phyloP scores from a whole-genome alignment of 2,888 invertebrate genomes.

The Phorcus lineatus region DNA sequence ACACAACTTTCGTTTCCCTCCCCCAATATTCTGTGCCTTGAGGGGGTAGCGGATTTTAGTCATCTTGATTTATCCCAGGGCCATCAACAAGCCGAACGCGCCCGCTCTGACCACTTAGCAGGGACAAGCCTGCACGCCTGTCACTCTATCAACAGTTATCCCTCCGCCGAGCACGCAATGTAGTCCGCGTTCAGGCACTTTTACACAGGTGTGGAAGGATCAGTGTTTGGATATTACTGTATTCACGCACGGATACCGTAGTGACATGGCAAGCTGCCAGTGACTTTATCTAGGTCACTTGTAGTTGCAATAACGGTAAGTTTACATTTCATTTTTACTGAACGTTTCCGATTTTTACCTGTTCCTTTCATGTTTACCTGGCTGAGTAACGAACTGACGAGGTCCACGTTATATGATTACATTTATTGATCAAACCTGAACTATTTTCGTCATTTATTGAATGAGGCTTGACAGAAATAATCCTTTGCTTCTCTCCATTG shows the following conservation, averaged over 20 bases:
- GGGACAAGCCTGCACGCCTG: background rate
- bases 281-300: background rate
- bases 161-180: background rate
- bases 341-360: background rate
- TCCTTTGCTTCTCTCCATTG: background rate
- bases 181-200: background rate
- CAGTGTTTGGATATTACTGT: background rate
- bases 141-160: background rate
- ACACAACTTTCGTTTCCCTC: background rate
- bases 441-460: background rate
- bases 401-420: background rate
- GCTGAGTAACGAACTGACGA: background rate
- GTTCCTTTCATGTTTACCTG: background rate
- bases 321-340: background rate
- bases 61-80: no score
- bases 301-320: background rate
- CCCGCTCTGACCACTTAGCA: background rate
- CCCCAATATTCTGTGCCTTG: background rate
- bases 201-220: background rate
- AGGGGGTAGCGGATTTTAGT: background rate
- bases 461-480: background rate
- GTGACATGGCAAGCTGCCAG: background rate
- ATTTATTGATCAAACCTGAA: background rate
- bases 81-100: background rate
- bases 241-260: background rate